Percentiles rank a stretch among this genome's conserved stretches.
Evolutionary conservation across 2,113 vertebrate genomes (phyloP).

Genomic region (Siniperca knerii): DNA sequence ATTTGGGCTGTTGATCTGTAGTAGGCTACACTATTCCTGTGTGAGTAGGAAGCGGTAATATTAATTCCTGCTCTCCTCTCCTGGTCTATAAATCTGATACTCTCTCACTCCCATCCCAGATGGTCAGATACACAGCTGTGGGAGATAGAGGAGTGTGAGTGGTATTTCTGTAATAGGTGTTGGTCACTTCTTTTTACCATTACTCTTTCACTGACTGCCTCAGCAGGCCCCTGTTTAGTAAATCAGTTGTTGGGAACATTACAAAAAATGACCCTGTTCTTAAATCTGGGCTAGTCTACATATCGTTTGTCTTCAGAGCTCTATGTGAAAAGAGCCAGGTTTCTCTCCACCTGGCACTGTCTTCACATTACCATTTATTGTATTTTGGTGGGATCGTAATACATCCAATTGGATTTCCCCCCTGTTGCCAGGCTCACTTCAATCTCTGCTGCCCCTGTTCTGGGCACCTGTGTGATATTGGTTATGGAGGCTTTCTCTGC

Average conservation of each 20-base stretch:
- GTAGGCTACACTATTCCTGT: constrained; percentile 46
- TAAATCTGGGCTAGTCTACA: constrained; percentile 44
- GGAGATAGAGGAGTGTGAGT: constrained; percentile 38
- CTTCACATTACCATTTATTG: constrained; percentile 73
- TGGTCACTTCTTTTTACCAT: constrained; percentile 65
- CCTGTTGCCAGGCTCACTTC: constrained; percentile 52
- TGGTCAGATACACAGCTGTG: constrained; percentile 47
- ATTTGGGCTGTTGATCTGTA: constrained; percentile 50
- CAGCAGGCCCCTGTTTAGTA: constrained; percentile 63
- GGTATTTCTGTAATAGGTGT: constrained; percentile 65
- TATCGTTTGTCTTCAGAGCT: constrained; percentile 65
- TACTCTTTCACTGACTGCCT: constrained; percentile 67
- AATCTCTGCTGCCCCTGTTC: constrained; percentile 44
- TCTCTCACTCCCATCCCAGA: constrained; percentile 57
- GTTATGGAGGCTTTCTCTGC: constrained; percentile 52
- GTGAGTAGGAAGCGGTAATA: constrained; percentile 70
- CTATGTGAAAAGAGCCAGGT: constrained; percentile 32
- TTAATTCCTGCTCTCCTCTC: constrained; percentile 64
- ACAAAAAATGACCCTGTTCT: constrained; percentile 61
- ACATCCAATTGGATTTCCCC: constrained; percentile 65
- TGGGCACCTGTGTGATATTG: constrained; percentile 47
- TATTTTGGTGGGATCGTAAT: constrained; percentile 64
- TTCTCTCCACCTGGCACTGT: constrained; percentile 53
- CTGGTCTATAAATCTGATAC: constrained; percentile 67
- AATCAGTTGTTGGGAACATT: constrained; percentile 60